Evolutionary conservation across 2,797 vertebrate species (phyloP).

Genomic region (Threskiornis aethiopicus): DNA sequence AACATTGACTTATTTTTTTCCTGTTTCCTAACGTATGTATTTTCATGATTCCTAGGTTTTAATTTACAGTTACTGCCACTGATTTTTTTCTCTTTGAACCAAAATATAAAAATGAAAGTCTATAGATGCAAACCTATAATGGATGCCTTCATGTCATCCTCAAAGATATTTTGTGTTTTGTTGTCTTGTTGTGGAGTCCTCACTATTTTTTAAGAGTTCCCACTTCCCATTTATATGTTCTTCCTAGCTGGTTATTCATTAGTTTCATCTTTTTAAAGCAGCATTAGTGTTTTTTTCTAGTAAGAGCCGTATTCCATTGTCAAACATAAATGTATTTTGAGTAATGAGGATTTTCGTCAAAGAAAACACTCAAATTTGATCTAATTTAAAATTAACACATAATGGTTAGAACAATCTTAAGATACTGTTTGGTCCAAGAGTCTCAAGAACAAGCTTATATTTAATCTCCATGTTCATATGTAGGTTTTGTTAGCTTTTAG

Average conservation of each 20-base stretch:
- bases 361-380: neutral
- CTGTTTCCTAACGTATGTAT: neutral
- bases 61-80: neutral
- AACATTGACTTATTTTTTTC: neutral
- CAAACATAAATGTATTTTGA: neutral
- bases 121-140: neutral
- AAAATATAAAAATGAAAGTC: neutral
- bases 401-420: neutral
- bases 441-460: neutral
- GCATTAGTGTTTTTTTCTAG: neutral
- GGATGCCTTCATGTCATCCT: neutral
- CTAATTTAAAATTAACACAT: neutral
- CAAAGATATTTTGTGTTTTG: neutral
- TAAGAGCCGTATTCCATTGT: neutral
- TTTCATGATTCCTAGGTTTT: neutral
- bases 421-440: neutral
- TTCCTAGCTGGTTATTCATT: neutral
- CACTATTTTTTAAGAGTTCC: neutral
- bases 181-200: neutral
- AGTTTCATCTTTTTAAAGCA: slow-evolving; percentile 5
- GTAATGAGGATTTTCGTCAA: neutral
- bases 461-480: neutral
- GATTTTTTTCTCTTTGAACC: neutral
- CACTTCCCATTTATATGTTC: neutral
- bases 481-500: neutral